Evolutionary conservation across 2,888 invertebrate genomes (phyloP), one percentile per base, ranked within the genome.

Genomic region (Pterobdella sp.): DNA sequence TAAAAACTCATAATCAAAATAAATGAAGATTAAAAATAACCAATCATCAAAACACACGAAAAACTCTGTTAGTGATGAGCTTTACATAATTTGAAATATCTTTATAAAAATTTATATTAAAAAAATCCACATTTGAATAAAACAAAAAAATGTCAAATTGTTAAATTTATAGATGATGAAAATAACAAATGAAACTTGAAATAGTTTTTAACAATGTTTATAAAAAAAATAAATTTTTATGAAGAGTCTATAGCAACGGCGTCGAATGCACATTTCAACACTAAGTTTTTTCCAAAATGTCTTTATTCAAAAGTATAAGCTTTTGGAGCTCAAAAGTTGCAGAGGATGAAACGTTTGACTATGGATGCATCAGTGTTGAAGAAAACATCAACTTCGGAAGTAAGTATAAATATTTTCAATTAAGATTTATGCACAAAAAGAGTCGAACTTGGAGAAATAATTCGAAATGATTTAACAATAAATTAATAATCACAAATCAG

Each of bases 221-320:
- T n/a, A n/a, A n/a, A n/a, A n/a, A n/a, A n/a, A n/a, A n/a, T n/a
- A n/a, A n/a, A n/a, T n/a, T n/a, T n/a, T n/a, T n/a, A n/a, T n/a
- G n/a, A 42, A 14, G 42, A 42, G 42, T 42, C 42, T 42, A 42
- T 42, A 42, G 42, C 42, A 42, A 42, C 42, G 10, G 7, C 10
- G 18, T 18, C 18, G 7, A 7, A 42, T 14, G 18, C 10, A 42
- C 7, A 42, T 42, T 42, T 42, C 18, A n/a, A n/a, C n/a, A n/a
- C n/a, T 14, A 42, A 42, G 18, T 42, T 42, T 14, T 7, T 1
- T 36, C 36, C 29, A 68, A 34, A 14, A 96, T 96, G 96, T 95
- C 95, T 1, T 86, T 96, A 79, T 96, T 96, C 82, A 93, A 92
- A 86, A 88, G 90, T 14, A 88, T 91, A 80, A 90, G 90, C 79